Percentiles rank a stretch among this genome's conserved stretches.
These are phyloP conservation scores for Cuculus canorus DNA, from an alignment of 2,797 vertebrate genomes.

Conservation along the genomic window DNA sequence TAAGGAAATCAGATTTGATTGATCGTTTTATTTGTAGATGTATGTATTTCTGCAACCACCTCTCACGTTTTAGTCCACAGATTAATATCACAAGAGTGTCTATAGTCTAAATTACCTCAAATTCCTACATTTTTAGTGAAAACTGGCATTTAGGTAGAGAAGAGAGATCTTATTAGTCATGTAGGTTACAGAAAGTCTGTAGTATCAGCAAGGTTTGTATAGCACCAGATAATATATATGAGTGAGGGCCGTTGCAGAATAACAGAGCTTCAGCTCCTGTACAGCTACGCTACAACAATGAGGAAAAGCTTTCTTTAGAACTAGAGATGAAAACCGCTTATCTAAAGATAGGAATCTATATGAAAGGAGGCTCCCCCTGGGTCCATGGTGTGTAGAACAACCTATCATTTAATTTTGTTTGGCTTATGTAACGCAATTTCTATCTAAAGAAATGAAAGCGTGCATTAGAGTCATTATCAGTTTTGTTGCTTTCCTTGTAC, in stretches of 20 bases:
- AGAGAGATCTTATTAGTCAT: not conserved
- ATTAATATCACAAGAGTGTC: not conserved
- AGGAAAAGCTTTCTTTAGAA: not conserved
- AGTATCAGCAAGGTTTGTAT: not conserved
- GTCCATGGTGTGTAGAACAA: not conserved
- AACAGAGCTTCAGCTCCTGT: too few relatives aligned
- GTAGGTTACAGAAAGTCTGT: not conserved
- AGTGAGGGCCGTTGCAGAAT: not conserved
- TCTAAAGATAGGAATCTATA: not conserved
- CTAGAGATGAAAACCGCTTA: not conserved
- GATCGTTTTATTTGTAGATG: not conserved
- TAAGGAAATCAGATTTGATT: not conserved
- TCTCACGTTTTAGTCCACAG: not conserved
- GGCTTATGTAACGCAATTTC: not conserved
- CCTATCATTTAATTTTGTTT: not conserved
- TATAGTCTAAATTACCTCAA: accelerated
- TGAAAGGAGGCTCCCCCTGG: not conserved
- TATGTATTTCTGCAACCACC: not conserved
- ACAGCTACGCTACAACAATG: not conserved
- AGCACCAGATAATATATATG: not conserved
- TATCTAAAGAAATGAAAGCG: conserved; percentile 11
- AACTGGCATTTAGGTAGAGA: not conserved
- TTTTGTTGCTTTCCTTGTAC: not conserved
- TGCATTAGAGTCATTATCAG: conserved; percentile 5
- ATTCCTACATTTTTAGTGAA: not conserved